phyloP scores from a whole-genome alignment of 2,797 vertebrate species.

The Sebastes paucispinis region DNA sequence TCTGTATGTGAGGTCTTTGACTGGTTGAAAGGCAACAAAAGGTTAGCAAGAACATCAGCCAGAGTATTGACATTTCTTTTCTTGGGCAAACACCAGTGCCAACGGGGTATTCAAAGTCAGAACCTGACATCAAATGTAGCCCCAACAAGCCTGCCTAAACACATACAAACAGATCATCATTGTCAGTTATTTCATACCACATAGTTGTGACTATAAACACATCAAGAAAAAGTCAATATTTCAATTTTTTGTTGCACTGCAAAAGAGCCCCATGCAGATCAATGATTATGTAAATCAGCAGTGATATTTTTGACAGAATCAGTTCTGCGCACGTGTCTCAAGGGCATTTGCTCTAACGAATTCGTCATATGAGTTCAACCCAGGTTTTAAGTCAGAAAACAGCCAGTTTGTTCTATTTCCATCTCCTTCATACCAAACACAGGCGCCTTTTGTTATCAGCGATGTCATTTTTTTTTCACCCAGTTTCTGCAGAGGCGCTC shows the following conservation, averaged over 20 bases:
- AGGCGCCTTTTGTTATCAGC: constrained; percentile 25
- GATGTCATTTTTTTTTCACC: neutral
- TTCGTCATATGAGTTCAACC: constrained; percentile 46
- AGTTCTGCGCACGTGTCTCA: constrained; percentile 26
- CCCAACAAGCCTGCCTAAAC: neutral
- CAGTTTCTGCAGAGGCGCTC: constrained; percentile 3
- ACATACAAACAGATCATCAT: neutral
- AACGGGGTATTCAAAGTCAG: neutral
- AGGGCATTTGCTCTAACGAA: constrained; percentile 40
- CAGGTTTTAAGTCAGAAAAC: constrained; percentile 21
- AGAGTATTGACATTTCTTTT: constrained; percentile 27
- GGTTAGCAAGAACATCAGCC: constrained; percentile 9
- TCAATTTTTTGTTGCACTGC: neutral
- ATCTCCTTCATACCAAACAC: constrained; percentile 19
- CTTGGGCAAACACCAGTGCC: constrained; percentile 1
- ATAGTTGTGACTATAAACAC: constrained; percentile 2
- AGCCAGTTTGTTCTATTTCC: constrained; percentile 44
- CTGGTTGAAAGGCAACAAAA: constrained; percentile 6
- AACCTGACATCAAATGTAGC: constrained; percentile 10
- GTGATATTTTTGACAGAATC: constrained; percentile 56
- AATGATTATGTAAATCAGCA: constrained; percentile 54
- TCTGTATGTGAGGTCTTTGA: neutral
- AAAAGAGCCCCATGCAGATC: constrained; percentile 36
- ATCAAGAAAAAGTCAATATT: constrained; percentile 28
- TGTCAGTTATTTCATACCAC: neutral